A percentile compares a stretch with the other conserved stretches of the same genome.
Evolutionary conservation across 2,888 invertebrate species (phyloP).

Genomic region (Apantesis nais): DNA sequence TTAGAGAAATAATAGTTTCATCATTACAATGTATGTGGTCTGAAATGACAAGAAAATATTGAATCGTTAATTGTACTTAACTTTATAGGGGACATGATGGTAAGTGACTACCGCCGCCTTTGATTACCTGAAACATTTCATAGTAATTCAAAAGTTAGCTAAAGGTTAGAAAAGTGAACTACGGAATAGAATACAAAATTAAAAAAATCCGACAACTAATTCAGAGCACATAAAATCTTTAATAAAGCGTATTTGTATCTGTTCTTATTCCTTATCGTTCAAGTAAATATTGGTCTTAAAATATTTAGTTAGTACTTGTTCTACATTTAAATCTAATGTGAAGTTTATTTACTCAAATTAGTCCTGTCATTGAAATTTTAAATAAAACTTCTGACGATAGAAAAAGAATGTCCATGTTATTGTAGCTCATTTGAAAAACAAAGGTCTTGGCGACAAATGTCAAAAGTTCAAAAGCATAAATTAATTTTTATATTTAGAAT

Average conservation of each 20-base stretch:
- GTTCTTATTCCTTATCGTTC: constrained; percentile 43
- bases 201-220: not conserved
- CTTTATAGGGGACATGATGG: not conserved
- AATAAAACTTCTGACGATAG: not conserved
- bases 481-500: not conserved
- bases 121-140: not conserved
- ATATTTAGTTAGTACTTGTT: constrained; percentile 45
- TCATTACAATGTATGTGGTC: not conserved
- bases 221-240: constrained; percentile 6
- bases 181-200: not conserved
- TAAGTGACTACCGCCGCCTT: not conserved
- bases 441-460: not conserved
- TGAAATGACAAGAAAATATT: not conserved
- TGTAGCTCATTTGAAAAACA: not conserved
- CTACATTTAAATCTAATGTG: constrained; percentile 29
- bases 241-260: constrained; percentile 27
- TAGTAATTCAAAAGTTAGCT: not conserved
- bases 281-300: constrained; percentile 38
- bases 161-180: not conserved
- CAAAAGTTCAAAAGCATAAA: not conserved
- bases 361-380: not conserved
- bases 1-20: not conserved
- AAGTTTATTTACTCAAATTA: constrained; percentile 27
- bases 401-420: not conserved
- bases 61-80: not conserved